Evolutionary conservation across 2,797 vertebrate species (phyloP), one percentile per base, ranked within the genome.

Genomic region (Gymnodraco acuticeps): DNA sequence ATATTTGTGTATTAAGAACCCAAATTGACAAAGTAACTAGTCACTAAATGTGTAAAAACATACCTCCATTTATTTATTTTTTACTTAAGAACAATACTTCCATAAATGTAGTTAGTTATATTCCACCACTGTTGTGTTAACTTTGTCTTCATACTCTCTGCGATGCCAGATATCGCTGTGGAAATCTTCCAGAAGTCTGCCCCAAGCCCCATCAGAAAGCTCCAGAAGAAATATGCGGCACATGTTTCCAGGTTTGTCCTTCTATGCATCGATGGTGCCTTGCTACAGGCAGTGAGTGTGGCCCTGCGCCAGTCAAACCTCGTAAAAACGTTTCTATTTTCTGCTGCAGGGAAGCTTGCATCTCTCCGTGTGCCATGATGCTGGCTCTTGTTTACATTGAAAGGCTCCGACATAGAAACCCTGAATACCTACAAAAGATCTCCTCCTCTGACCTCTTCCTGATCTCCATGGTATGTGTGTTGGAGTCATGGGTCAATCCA

Each of bases 331-430:
- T 2, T 10, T 45, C 1, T 11, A 19, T 51, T 33, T 64, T 20
- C 5, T 78, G 2, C 33, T 50, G 0, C 86, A 99, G 98, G 88
- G 98, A 99, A 92, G 98, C 98, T 2, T 99, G 98, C 71, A 98
- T 99, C 86, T 99, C 98, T 0, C 98, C 98, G 0, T 99, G 98
- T 73, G 98, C 98, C 64, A 99, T 99, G 98, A 99, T 99, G 98
- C 91, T 99, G 79, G 98, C 98, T 42, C 89, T 99, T 74, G 96
- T 99, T 90, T 99, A 99, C 90, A 98, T 99, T 13, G 97, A 99
- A 90, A 93, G 98, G 61, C 97, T 99, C 38, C 95, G 97, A 87
- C 97, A 99, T 75, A 95, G 98, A 91, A 99, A 99, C 91, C 98
- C 98, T 0, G 98, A 99, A 86, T 99, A 99, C 91, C 95, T 99